Percentiles rank a stretch among this genome's conserved stretches.
phyloP scores from a whole-genome alignment of 1,140 invertebrate species.

The Doryteuthis pealeii region DNA sequence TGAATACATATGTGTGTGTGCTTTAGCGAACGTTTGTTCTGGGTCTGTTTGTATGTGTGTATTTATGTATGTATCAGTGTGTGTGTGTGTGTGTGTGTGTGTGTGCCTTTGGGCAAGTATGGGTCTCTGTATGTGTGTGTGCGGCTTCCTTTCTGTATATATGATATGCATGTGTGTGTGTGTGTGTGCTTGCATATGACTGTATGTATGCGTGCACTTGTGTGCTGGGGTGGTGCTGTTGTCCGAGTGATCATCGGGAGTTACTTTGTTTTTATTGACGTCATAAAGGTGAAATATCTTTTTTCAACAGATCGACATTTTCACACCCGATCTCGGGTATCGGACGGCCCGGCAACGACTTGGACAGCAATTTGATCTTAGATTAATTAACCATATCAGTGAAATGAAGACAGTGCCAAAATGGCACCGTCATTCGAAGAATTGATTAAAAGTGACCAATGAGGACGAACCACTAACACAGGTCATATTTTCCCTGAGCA shows the following conservation, averaged over 20 bases:
- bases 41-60: not conserved
- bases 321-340: not conserved
- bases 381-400: not conserved
- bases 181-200: not conserved
- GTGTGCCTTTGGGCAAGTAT: not conserved
- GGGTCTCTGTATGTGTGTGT: not conserved
- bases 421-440: too few species aligned
- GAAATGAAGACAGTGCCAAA: not conserved
- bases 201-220: not conserved
- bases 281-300: not conserved
- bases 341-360: too few species aligned
- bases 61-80: not conserved
- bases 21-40: not conserved
- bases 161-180: not conserved
- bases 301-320: not conserved
- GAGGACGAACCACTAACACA: too few species aligned
- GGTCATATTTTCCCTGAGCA: too few species aligned
- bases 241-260: not conserved
- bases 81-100: not conserved
- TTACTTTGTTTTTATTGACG: not conserved
- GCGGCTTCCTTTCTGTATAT: not conserved
- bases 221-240: not conserved
- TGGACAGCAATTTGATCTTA: not conserved
- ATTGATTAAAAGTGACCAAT: too few species aligned
- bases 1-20: not conserved